A percentile compares a stretch with the other conserved stretches of the same genome.
phyloP scores from a whole-genome alignment of 37 sponge, comb jelly and placozoan species.

The Tethya wilhelma region DNA sequence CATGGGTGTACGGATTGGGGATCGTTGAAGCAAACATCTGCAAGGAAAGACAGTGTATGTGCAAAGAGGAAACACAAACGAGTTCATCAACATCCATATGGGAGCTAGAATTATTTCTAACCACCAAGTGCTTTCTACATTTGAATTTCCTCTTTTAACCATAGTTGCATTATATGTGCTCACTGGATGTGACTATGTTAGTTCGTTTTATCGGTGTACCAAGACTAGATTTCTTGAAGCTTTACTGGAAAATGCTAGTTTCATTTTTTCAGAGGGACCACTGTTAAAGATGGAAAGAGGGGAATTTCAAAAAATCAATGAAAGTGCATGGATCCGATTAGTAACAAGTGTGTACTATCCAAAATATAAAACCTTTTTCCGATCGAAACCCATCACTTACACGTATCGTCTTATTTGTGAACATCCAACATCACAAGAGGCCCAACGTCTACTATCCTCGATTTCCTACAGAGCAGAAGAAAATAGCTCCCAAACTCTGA shows the following conservation, averaged over 20 bases:
- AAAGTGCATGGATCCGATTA: neutral
- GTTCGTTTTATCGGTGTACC: conserved; percentile 3
- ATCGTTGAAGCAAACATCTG: neutral
- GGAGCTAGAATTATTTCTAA: neutral
- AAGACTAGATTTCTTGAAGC: conserved; percentile 2
- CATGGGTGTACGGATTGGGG: conserved; percentile 22
- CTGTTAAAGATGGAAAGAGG: neutral
- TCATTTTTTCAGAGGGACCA: neutral
- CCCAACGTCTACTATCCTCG: neutral
- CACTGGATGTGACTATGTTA: conserved; percentile 22
- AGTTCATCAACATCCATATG: neutral
- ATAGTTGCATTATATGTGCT: conserved; percentile 14
- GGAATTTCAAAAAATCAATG: neutral
- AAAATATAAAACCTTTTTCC: neutral
- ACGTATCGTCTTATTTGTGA: neutral
- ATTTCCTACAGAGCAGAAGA: conserved; percentile 1
- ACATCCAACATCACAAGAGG: neutral
- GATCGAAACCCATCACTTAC: neutral
- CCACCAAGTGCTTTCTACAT: neutral
- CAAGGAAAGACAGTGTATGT: conserved; percentile 3
- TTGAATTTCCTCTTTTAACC: neutral
- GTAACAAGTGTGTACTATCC: neutral
- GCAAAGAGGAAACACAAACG: neutral
- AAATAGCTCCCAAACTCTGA: neutral
- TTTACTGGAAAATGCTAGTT: neutral